phyloP scores from a whole-genome alignment of 2,113 vertebrate species.

The Grammomys surdaster region DNA sequence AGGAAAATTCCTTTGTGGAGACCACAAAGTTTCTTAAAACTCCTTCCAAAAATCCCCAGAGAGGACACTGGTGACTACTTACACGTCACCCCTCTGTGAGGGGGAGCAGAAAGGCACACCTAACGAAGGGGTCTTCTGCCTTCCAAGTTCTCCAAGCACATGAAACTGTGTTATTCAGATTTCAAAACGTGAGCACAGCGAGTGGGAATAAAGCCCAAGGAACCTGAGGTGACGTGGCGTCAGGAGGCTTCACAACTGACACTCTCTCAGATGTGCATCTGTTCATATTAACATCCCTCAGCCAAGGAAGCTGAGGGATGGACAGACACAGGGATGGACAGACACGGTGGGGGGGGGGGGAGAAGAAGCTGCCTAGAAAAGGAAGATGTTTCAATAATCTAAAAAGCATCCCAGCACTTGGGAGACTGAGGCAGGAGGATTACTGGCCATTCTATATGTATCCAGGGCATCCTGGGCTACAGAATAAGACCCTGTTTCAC shows the following conservation, averaged over 20 bases:
- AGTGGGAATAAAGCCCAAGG: background rate
- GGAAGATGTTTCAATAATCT: background rate
- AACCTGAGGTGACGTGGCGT: background rate
- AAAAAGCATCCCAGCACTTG: background rate
- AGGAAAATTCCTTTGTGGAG: background rate
- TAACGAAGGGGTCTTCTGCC: background rate
- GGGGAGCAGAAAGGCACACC: background rate
- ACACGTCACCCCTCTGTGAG: background rate
- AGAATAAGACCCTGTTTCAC: background rate
- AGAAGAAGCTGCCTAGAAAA: background rate
- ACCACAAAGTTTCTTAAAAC: background rate
- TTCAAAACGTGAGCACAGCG: background rate
- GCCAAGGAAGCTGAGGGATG: background rate
- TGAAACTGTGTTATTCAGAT: background rate
- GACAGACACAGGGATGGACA: background rate
- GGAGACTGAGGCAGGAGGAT: background rate
- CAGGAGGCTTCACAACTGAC: background rate
- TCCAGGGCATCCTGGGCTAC: background rate
- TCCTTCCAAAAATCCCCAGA: background rate
- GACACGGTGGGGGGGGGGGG: too few species aligned
- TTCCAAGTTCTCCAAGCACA: background rate
- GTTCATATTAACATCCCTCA: background rate
- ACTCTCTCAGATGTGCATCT: background rate
- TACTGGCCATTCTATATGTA: background rate
- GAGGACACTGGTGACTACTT: background rate